phyloP scores from a whole-genome alignment of 2,888 invertebrate genomes.

The Drosophila infuscata region DNA sequence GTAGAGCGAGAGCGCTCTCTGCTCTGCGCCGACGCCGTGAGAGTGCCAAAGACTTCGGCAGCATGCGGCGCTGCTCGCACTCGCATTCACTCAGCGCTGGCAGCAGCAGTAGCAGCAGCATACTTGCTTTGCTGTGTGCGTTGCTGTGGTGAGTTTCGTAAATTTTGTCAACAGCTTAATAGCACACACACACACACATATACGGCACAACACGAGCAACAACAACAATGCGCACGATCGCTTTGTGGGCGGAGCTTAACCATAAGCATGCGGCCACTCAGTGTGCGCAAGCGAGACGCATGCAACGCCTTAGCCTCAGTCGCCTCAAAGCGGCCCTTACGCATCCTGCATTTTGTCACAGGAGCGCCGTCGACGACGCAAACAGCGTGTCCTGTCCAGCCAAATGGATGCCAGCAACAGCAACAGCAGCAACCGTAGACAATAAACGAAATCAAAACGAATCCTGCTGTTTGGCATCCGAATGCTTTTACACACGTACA shows the following conservation, averaged over 20 bases:
- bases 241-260: constrained; percentile 68
- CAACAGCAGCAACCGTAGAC: constrained; percentile 12
- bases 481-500: background rate
- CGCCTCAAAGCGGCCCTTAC: constrained; percentile 18
- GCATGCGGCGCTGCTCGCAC: constrained; percentile 51
- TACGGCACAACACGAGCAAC: constrained; percentile 25
- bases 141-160: constrained; percentile 67
- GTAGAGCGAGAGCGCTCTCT: constrained; percentile 45
- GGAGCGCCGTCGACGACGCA: constrained; percentile 10
- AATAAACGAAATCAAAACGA: constrained; percentile 13
- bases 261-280: constrained; percentile 24
- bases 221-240: constrained; percentile 69
- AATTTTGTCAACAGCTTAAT: constrained; percentile 51
- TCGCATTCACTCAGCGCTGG: constrained; percentile 1
- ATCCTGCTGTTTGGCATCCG: constrained; percentile 20
- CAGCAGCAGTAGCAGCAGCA: constrained; percentile 4
- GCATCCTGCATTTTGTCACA: constrained; percentile 61
- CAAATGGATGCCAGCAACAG: constrained; percentile 16
- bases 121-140: constrained; percentile 11
- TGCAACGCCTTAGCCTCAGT: constrained; percentile 31
- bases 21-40: constrained; percentile 56
- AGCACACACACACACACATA: constrained; percentile 8
- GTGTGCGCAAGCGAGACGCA: constrained; percentile 54
- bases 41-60: constrained; percentile 38
- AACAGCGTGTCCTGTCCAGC: constrained; percentile 31